A percentile compares a stretch with the other conserved stretches of the same genome.
These are phyloP conservation scores for Protonemura montana DNA, from an alignment of 2,888 invertebrate genomes.

Conservation along the genomic window DNA sequence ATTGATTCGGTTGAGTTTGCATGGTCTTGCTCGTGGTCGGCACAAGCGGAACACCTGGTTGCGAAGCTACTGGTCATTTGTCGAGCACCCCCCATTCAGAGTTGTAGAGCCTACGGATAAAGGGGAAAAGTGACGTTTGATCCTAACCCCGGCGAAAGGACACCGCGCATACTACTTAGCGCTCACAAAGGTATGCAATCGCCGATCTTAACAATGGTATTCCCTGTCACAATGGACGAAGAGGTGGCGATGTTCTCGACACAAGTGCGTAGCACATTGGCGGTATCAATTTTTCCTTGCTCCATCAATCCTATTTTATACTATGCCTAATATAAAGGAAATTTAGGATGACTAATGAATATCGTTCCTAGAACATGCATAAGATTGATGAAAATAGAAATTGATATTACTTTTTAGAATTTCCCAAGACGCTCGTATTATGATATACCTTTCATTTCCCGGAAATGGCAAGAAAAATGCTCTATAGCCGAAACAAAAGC, in stretches of 20 bases:
- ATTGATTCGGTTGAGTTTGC: background rate
- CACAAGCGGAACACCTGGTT: background rate
- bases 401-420: conserved; percentile 15
- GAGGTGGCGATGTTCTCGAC: background rate
- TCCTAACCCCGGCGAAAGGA: background rate
- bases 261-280: background rate
- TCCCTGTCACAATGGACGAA: background rate
- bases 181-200: background rate
- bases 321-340: background rate
- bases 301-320: conserved; percentile 12
- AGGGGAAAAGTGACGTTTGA: background rate
- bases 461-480: background rate
- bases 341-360: conserved; percentile 12
- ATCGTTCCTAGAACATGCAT: conserved; percentile 1
- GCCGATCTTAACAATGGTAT: background rate
- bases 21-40: background rate
- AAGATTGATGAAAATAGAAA: conserved; percentile 23
- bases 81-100: background rate
- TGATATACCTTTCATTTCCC: background rate
- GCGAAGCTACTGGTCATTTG: background rate
- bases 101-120: background rate
- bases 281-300: background rate
- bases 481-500: too few species aligned
- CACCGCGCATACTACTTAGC: background rate
- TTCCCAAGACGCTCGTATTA: background rate